phyloP scores from a whole-genome alignment of 2,113 vertebrate species.

The Nothoprocta perdicaria region DNA sequence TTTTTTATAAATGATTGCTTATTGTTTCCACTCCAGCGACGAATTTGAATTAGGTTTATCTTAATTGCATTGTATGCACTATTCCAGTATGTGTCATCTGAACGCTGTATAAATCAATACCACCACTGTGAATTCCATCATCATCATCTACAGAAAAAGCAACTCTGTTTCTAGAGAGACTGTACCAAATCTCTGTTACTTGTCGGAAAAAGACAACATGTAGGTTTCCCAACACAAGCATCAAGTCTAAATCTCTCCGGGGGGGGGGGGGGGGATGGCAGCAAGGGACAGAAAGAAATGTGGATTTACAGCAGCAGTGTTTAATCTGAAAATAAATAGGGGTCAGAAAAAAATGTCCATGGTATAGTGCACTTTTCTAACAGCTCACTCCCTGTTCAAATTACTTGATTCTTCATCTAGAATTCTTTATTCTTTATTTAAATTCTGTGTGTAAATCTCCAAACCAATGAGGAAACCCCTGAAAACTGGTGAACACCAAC shows the following conservation, averaged over 20 bases:
- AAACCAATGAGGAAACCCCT: not conserved
- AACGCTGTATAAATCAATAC: not conserved
- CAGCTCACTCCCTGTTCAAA: not conserved
- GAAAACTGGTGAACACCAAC: not conserved
- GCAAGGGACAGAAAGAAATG: not conserved
- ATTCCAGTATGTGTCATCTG: not conserved
- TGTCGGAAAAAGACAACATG: not conserved
- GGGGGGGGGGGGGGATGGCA: not conserved
- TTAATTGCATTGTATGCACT: not conserved
- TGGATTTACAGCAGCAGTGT: not conserved
- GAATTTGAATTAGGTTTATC: not conserved
- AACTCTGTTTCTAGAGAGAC: not conserved
- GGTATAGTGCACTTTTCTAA: not conserved
- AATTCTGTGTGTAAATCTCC: not conserved
- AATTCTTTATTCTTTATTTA: not conserved
- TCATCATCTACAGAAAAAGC: not conserved
- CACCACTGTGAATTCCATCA: not conserved
- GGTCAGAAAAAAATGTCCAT: not conserved
- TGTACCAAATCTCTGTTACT: not conserved
- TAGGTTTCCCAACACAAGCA: not conserved
- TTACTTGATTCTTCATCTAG: not conserved
- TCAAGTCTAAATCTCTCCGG: not conserved
- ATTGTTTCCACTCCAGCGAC: not conserved
- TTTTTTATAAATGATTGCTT: not conserved
- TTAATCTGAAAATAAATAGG: not conserved